These are phyloP conservation scores for Cataglyphis cursor DNA, from an alignment of 2,888 invertebrate species.

Conservation along the genomic window DNA sequence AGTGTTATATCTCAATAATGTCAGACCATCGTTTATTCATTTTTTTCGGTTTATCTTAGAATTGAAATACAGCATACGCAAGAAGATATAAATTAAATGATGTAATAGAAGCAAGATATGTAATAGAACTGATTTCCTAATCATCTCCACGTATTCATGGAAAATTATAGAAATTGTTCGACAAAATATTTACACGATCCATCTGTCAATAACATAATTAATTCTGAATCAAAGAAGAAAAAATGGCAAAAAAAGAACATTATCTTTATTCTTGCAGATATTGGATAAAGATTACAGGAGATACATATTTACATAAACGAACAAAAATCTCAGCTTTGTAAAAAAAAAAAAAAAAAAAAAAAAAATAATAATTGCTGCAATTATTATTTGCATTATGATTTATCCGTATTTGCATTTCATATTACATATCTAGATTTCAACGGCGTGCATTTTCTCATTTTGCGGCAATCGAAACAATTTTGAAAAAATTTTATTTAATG, in stretches of 20 bases:
- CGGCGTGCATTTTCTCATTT: neutral
- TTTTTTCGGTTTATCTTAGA: neutral
- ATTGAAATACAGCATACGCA: neutral
- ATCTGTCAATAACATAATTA: neutral
- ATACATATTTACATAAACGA: neutral
- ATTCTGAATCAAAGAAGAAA: neutral
- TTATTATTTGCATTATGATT: neutral
- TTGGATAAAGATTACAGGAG: neutral
- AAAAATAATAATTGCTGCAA: too few relatives aligned
- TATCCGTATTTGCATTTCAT: neutral
- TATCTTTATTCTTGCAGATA: neutral
- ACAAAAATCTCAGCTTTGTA: neutral
- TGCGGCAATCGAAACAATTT: neutral
- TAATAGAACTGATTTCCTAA: neutral
- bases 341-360: neutral
- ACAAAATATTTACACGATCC: neutral
- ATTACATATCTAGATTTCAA: neutral
- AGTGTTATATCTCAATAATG: too few relatives aligned
- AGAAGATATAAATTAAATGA: conserved; percentile 3
- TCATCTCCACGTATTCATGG: neutral
- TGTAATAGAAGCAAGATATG: conserved; percentile 16
- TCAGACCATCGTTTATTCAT: too few relatives aligned
- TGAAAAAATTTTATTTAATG: neutral
- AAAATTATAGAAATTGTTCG: neutral
- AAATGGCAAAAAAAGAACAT: neutral